Evolutionary conservation across 2,797 vertebrate species (phyloP).

Genomic region (Urosaurus nigricauda): DNA sequence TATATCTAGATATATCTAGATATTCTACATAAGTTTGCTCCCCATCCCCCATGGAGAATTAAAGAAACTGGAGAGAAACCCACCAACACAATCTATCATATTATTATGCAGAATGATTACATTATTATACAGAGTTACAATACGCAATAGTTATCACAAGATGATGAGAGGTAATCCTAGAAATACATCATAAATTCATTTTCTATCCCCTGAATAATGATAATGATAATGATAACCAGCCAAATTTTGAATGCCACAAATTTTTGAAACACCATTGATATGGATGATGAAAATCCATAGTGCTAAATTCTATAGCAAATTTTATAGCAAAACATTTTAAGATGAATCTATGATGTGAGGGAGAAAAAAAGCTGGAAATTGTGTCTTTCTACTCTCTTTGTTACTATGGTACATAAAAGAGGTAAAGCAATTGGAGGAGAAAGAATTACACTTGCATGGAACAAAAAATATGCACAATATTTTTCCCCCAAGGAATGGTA

Average conservation of each 20-base stretch:
- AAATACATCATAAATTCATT: conserved; percentile 30
- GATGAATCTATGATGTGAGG: neutral
- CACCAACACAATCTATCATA: neutral
- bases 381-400: neutral
- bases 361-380: neutral
- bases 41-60: neutral
- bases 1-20: too few species aligned
- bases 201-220: neutral
- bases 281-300: neutral
- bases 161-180: conserved; percentile 24
- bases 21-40: neutral
- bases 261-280: conserved; percentile 40
- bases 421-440: conserved; percentile 10
- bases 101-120: conserved; percentile 28
- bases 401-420: conserved; percentile 10
- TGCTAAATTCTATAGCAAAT: conserved; percentile 34
- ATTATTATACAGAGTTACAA: too few species aligned
- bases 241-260: conserved; percentile 29
- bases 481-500: neutral
- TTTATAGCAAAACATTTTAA: conserved; percentile 32
- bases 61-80: neutral
- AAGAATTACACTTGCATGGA: neutral
- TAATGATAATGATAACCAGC: conserved; percentile 47
- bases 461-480: too few species aligned
- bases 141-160: conserved; percentile 24